Percentiles rank a stretch among this genome's conserved stretches.
Evolutionary conservation across 2,113 vertebrate species (phyloP).

Genomic region (Lonchura striata): DNA sequence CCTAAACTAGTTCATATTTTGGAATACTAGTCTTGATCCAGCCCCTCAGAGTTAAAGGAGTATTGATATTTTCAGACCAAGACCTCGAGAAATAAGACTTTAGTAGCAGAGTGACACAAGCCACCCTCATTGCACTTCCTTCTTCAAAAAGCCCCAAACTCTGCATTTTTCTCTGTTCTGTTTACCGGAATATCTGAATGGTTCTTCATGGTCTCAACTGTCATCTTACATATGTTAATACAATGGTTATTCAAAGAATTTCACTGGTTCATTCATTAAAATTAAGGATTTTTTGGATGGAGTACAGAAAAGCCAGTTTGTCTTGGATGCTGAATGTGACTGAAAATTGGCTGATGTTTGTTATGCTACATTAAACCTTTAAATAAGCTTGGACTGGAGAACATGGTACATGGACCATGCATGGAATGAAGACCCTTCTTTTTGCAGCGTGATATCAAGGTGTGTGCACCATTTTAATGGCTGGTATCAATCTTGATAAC

Average conservation of each 20-base stretch:
- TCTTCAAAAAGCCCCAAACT: not conserved
- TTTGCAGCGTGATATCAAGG: not conserved
- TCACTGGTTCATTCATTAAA: not conserved
- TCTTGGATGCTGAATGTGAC: not conserved
- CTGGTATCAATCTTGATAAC: not conserved
- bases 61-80: not conserved
- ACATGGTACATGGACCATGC: no score
- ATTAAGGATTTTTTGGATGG: not conserved
- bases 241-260: not conserved
- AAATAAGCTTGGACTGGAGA: not conserved
- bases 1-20: not conserved
- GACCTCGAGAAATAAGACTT: not conserved
- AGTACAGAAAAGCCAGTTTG: not conserved
- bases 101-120: not conserved
- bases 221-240: not conserved
- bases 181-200: not conserved
- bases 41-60: rapidly evolving
- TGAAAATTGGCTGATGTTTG: not conserved
- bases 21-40: not conserved
- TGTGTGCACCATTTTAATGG: not conserved
- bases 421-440: not conserved
- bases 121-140: not conserved
- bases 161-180: not conserved
- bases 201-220: not conserved
- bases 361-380: not conserved